phyloP scores from a whole-genome alignment of 2,113 vertebrate genomes.

The Perca fluviatilis region DNA sequence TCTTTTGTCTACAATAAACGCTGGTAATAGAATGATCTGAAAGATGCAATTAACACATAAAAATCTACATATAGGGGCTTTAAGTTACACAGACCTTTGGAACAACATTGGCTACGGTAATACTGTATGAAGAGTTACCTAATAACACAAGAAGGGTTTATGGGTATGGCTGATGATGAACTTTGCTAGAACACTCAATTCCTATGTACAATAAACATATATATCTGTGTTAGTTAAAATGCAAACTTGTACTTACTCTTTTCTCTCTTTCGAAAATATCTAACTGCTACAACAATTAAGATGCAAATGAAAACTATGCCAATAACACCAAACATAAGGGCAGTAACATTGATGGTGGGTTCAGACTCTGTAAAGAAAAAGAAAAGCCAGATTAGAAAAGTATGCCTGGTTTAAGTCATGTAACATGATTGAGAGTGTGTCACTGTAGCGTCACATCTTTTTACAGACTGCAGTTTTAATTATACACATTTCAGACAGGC shows the following conservation, averaged over 20 bases:
- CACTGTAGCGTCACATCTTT: background rate
- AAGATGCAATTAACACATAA: too few species aligned
- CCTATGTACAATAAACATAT: background rate
- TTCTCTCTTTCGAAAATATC: background rate
- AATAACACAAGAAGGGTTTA: background rate
- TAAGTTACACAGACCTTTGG: background rate
- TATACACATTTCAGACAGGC: background rate
- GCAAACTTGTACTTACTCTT: background rate
- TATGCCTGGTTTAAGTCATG: background rate
- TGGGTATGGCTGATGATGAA: background rate
- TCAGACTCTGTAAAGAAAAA: background rate
- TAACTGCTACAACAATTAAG: too few species aligned
- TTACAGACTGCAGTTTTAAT: background rate
- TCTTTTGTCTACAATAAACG: background rate
- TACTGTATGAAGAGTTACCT: background rate
- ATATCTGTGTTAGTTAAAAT: too few species aligned
- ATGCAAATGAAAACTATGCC: too few species aligned
- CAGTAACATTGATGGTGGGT: too few species aligned
- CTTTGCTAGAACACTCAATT: too few species aligned
- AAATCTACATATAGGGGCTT: background rate
- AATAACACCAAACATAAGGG: too few species aligned
- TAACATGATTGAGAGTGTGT: background rate
- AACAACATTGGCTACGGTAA: background rate
- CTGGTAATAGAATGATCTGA: background rate
- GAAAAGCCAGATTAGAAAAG: background rate